Percentiles rank a stretch among this genome's conserved stretches.
Evolutionary conservation across 2,888 invertebrate genomes (phyloP).

Genomic region (Labia minor): DNA sequence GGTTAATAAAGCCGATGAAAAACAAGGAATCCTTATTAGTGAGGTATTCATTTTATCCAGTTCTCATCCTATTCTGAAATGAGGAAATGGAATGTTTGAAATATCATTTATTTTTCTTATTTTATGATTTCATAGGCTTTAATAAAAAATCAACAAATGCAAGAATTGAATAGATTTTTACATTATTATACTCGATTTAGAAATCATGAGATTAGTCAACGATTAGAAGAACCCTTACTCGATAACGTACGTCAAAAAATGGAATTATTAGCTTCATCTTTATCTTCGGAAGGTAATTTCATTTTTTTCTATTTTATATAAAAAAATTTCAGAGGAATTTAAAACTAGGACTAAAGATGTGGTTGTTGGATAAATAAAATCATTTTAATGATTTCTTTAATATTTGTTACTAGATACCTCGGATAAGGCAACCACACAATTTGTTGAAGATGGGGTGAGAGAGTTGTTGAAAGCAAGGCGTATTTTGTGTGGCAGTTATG

Average conservation of each 20-base stretch:
- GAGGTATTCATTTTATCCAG: conserved; percentile 35
- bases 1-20: conserved; percentile 50
- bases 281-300: conserved; percentile 29
- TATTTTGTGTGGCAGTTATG: conserved; percentile 54
- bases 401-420: background rate
- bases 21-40: conserved; percentile 44
- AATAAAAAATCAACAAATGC: conserved; percentile 45
- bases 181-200: conserved; percentile 54
- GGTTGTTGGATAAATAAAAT: conserved; percentile 16
- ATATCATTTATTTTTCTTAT: background rate
- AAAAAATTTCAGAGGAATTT: conserved; percentile 5
- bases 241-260: conserved; percentile 49
- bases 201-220: conserved; percentile 53
- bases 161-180: conserved; percentile 52
- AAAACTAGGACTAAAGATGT: background rate
- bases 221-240: conserved; percentile 50
- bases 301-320: background rate
- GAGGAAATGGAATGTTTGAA: too few species aligned
- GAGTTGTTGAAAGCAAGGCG: conserved; percentile 51
- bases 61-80: background rate
- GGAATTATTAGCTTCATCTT: conserved; percentile 46
- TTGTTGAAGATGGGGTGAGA: conserved; percentile 52
- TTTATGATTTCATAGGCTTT: conserved; percentile 37
- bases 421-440: conserved; percentile 35
- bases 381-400: background rate